Evolutionary conservation across 2,113 vertebrate genomes (phyloP).

Genomic region (Canis aureus): DNA sequence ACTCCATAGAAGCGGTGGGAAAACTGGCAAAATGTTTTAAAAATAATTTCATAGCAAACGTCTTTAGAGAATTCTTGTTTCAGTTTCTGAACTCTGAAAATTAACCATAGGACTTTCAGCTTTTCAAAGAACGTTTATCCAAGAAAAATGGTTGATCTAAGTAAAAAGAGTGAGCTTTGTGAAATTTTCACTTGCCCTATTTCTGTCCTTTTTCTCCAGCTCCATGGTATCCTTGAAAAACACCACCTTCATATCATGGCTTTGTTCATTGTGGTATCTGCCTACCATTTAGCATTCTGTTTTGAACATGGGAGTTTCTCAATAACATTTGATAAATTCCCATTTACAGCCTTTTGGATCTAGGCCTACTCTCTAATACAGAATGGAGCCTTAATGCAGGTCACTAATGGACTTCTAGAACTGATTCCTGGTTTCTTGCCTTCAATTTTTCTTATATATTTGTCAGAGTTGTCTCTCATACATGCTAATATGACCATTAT

Average conservation of each 20-base stretch:
- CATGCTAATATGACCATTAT: not conserved
- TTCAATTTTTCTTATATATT: not conserved
- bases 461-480: not conserved
- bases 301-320: not conserved
- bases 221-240: not conserved
- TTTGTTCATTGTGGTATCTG: not conserved
- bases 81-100: not conserved
- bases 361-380: not conserved
- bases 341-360: not conserved
- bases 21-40: not conserved
- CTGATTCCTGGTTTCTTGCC: not conserved
- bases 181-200: not conserved
- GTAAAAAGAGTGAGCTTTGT: not conserved
- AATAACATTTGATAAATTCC: not conserved
- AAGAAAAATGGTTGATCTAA: not conserved
- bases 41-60: not conserved
- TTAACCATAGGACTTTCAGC: not conserved
- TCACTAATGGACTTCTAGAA: not conserved
- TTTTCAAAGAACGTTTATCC: not conserved
- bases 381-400: not conserved
- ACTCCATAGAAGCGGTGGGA: not conserved
- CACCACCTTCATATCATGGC: not conserved
- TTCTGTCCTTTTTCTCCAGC: not conserved
- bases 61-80: not conserved
- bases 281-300: not conserved